Evolutionary conservation across 2,113 vertebrate genomes (phyloP).

Genomic region (Tragelaphus scriptus): DNA sequence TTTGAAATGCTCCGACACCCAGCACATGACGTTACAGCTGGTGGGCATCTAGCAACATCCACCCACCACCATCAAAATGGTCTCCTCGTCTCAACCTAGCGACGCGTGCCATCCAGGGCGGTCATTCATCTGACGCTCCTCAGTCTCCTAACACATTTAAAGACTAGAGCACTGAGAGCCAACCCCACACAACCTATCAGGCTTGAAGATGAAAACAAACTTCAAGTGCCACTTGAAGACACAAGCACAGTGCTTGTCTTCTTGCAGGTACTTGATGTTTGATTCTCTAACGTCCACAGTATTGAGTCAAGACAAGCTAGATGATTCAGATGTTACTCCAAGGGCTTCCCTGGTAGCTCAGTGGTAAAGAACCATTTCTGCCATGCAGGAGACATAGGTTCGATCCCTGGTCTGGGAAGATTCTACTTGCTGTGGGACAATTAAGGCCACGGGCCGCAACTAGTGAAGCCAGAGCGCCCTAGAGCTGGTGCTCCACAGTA

Average conservation of each 20-base stretch:
- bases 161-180: neutral
- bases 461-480: fast-evolving
- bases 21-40: fast-evolving
- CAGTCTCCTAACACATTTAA: neutral
- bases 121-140: neutral
- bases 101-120: neutral
- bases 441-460: neutral
- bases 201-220: neutral
- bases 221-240: neutral
- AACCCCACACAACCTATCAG: neutral
- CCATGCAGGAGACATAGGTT: neutral
- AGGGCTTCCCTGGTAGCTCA: neutral
- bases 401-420: neutral
- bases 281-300: neutral
- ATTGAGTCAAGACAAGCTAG: neutral
- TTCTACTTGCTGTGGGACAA: neutral
- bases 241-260: neutral
- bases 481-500: neutral
- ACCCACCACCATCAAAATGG: neutral
- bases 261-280: neutral
- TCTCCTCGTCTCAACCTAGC: neutral
- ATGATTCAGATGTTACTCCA: neutral
- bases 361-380: too few species aligned
- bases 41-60: too few species aligned
- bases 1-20: neutral